Evolutionary conservation across 1,140 invertebrate genomes (phyloP), one percentile per base, ranked within the genome.

Genomic region (Manduca sexta): DNA sequence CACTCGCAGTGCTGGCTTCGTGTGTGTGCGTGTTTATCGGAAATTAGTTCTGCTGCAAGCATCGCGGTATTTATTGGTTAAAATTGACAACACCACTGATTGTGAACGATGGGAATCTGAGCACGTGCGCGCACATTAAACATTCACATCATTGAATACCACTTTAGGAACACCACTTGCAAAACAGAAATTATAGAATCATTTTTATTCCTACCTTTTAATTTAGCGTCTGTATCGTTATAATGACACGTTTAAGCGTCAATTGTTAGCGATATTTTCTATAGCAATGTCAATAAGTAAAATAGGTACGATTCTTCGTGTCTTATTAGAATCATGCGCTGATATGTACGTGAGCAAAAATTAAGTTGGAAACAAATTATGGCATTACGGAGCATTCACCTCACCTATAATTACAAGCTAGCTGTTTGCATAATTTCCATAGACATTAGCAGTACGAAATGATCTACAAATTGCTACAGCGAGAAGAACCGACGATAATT

Each of bases 391-490:
- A 59, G 41, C 69, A 55, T 70, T 75, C 68, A 68, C 63, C 65
- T 74, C 65, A 35, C 52, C 63, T 71, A 52, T 75, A 76, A 76
- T 77, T 77, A 76, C 66, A 49, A 48, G 58, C 62, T 68, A 61
- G 60, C 62, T 68, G 63, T 78, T 72, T 68, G 69, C 64, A 69
- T 78, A 76, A 74, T 78, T 73, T 78, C 63, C 69, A 72, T 68
- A 65, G 58, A 71, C 74, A 75, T 78, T 77, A 72, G 64, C 69
- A 70, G 63, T 65, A 63, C 69, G 62, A 71, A 74, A 71, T 73
- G 64, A 73, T 73, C 68, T 70, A 71, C 66, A 74, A 74, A 75
- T 77, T 74, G 66, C 74, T 63, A 45, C 63, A 48, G 51, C 64
- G 54, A 60, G 56, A 59, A 61, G 59, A 63, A 68, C 55, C 59